These are phyloP conservation scores for Brachylomia viminalis DNA, from an alignment of 2,888 invertebrate genomes.

Conservation along the genomic window DNA sequence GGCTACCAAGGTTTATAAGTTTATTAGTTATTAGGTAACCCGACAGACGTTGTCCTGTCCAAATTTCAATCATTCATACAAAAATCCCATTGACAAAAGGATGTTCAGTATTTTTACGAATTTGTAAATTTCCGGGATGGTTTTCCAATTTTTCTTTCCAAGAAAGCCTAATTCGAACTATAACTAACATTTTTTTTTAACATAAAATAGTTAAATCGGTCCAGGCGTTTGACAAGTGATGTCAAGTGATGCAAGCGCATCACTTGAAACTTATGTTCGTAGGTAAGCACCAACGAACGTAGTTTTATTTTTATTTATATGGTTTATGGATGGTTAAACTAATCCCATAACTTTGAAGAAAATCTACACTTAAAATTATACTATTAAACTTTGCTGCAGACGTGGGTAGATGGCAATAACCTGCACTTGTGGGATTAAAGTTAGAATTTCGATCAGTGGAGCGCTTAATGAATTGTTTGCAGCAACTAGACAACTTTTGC, in stretches of 20 bases:
- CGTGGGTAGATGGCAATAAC: slow-evolving; percentile 42
- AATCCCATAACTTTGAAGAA: background rate
- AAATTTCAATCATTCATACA: background rate
- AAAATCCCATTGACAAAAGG: background rate
- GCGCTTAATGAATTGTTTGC: slow-evolving; percentile 51
- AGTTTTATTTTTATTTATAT: background rate
- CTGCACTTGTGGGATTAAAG: slow-evolving; percentile 44
- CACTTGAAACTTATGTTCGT: too few relatives aligned
- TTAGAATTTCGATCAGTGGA: slow-evolving; percentile 37
- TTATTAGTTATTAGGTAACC: background rate
- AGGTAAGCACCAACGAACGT: background rate
- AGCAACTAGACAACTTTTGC: slow-evolving; percentile 32
- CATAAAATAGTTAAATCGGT: background rate
- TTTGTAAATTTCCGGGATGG: background rate
- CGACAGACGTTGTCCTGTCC: background rate
- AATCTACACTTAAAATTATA: slow-evolving; percentile 15
- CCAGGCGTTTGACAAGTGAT: background rate
- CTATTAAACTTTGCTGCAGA: slow-evolving; percentile 17
- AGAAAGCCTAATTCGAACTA: background rate
- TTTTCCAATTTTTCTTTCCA: background rate
- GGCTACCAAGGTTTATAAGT: slow-evolving; percentile 3
- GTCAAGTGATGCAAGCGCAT: background rate
- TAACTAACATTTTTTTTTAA: background rate
- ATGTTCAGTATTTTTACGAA: background rate
- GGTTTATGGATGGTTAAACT: background rate